Base-by-base conservation (phyloP, 2,113 vertebrate species). In the Globicephala melas region DNA sequence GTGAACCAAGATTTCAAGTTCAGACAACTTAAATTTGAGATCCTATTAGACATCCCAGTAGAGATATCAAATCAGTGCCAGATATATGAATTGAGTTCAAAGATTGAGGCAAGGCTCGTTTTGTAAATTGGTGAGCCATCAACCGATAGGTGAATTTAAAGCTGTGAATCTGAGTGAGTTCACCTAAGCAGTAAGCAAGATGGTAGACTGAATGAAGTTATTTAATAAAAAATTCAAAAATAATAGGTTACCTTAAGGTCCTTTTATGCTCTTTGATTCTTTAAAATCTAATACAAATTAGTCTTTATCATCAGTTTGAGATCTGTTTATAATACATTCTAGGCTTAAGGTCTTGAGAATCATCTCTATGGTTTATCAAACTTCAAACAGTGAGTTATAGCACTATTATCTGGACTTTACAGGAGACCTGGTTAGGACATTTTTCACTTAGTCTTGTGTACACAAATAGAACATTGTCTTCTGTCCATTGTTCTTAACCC, bases 381-480 rank as follows among this genome's bases (percentile, higher is more conserved):
- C 50, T 92, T 95, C 82, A 95, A 21, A 26, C 63, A 65, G 65
- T 96, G 86, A 97, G 60, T 92, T 96, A 96, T 84, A 90, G 38
- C 74, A 79, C 44, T 80, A 80, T 97, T 96, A 95, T 74, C 74
- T 93, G 74, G 26, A 71, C 74, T 92, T 93, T 87, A 60, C 74
- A 73, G 74, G 67, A 97, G 76, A 94, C 20, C 50, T 80, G n/a
- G 63, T 87, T 76, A 65, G 80, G 87, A 10, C 36, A 95, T 97
- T 98, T 98, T 95, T 91, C 79, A 84, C 65, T 89, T 73, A 93
- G 60, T 76, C 83, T 88, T 71, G 12, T 71, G 79, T 94, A 83
- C 73, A 95, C 82, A 92, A 92, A 95, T 95, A 84, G 70, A 86
- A 84, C 89, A 96, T 90, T 93, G 79, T 95, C 89, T 94, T 87